Evolutionary conservation across 2,797 vertebrate genomes (phyloP).

Genomic region (Sparus aurata): DNA sequence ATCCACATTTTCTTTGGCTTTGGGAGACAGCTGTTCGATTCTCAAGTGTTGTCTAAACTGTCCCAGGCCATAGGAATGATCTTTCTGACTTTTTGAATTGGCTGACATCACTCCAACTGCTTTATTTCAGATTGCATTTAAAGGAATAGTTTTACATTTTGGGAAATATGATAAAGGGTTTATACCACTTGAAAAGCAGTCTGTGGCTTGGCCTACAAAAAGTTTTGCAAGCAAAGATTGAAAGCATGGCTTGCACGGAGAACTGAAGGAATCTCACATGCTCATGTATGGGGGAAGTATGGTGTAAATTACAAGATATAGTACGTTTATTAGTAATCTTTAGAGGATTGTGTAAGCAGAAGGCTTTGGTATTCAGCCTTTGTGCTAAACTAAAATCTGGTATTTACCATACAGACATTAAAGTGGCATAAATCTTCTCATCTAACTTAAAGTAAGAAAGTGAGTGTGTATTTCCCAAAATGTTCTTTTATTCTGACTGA

Average conservation of each 20-base stretch:
- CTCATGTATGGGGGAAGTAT: neutral
- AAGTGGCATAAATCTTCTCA: neutral
- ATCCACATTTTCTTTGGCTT: conserved; percentile 26
- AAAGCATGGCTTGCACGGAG: neutral
- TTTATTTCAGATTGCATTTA: conserved; percentile 18
- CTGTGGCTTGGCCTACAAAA: neutral
- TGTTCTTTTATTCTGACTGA: conserved; percentile 21
- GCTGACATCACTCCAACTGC: neutral
- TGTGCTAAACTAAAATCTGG: neutral
- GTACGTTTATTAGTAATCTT: neutral
- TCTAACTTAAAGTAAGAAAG: neutral
- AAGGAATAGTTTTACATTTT: conserved; percentile 6
- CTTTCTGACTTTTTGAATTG: conserved; percentile 9
- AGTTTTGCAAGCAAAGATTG: neutral
- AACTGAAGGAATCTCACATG: neutral
- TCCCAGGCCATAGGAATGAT: neutral
- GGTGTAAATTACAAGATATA: neutral
- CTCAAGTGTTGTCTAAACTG: conserved; percentile 20
- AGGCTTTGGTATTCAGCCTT: neutral
- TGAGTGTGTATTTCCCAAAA: neutral
- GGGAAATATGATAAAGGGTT: neutral
- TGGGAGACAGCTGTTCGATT: conserved; percentile 31
- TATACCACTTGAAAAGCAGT: neutral
- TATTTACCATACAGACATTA: neutral
- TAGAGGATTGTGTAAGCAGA: neutral